These are phyloP conservation scores for Mimumesa dahlbomi DNA, from an alignment of 2,888 invertebrate genomes.

Conservation along the genomic window DNA sequence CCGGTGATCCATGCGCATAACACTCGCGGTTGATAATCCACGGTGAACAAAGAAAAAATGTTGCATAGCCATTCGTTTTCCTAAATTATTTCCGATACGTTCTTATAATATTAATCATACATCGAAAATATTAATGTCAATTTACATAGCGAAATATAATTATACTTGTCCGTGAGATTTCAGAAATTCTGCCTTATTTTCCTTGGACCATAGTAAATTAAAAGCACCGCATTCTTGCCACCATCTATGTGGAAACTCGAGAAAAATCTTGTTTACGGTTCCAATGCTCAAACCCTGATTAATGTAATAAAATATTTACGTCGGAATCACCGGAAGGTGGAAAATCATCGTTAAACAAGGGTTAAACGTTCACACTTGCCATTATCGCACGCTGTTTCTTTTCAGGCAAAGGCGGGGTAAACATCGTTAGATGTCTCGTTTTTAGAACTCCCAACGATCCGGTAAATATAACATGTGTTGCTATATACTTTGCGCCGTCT, in stretches of 20 bases:
- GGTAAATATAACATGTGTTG: conserved; percentile 86
- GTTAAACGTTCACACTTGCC: conserved; percentile 65
- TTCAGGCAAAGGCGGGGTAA: conserved; percentile 83
- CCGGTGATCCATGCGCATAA: conserved; percentile 88
- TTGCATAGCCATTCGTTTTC: conserved; percentile 84
- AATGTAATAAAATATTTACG: conserved; percentile 7
- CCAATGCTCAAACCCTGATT: conserved; percentile 84
- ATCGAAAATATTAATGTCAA: not conserved
- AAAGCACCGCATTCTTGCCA: conserved; percentile 83
- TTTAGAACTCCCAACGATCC: conserved; percentile 86
- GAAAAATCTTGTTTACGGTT: conserved; percentile 86
- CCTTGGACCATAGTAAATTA: conserved; percentile 83
- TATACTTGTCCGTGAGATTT: conserved; percentile 68
- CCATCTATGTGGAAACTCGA: conserved; percentile 86
- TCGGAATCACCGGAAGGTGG: not conserved
- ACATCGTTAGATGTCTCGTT: conserved; percentile 82
- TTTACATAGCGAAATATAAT: not conserved
- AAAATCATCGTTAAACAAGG: not conserved
- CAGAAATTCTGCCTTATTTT: conserved; percentile 81
- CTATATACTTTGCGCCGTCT: conserved; percentile 82
- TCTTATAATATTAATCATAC: conserved; percentile 9
- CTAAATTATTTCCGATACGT: conserved; percentile 57
- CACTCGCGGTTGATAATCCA: conserved; percentile 84
- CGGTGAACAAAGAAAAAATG: conserved; percentile 86
- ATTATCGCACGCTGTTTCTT: conserved; percentile 83